phyloP scores from a whole-genome alignment of 2,113 vertebrate genomes.

The Tauraco erythrolophus region DNA sequence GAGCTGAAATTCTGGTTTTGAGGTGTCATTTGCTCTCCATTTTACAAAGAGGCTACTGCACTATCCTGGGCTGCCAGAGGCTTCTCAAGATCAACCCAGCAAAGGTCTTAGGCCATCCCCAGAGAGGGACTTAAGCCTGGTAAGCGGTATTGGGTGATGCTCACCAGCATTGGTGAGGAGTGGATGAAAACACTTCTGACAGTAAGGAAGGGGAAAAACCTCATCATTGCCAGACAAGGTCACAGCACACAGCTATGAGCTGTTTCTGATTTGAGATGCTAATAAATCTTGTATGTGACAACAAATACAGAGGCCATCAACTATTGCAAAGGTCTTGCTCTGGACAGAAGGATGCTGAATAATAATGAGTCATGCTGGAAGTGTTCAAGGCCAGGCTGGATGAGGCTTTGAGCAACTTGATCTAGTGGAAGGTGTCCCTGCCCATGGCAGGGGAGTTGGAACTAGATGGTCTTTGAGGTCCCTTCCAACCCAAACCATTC shows the following conservation, averaged over 20 bases:
- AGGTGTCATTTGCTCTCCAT: neutral
- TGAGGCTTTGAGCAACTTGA: too few relatives aligned
- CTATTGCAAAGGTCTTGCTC: neutral
- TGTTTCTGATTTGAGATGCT: neutral
- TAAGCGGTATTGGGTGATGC: fast-evolving
- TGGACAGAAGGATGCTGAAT: neutral
- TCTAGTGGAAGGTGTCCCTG: too few relatives aligned
- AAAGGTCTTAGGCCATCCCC: neutral
- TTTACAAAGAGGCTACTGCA: neutral
- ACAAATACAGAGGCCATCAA: neutral
- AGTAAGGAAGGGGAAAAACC: neutral
- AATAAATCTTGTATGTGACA: neutral
- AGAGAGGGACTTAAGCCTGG: neutral
- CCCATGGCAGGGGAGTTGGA: too few relatives aligned
- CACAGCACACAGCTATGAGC: neutral
- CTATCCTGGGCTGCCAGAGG: neutral
- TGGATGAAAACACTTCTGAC: neutral
- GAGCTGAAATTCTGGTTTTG: neutral
- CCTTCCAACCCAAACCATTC: too few relatives aligned
- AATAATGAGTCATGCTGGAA: neutral
- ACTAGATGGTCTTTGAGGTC: too few relatives aligned
- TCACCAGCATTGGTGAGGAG: neutral
- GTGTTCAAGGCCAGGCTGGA: too few relatives aligned
- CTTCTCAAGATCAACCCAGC: neutral
- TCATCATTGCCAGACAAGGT: neutral